Base-by-base conservation (phyloP, 2,888 invertebrate species). In the Dorcus parallelipipedus region DNA sequence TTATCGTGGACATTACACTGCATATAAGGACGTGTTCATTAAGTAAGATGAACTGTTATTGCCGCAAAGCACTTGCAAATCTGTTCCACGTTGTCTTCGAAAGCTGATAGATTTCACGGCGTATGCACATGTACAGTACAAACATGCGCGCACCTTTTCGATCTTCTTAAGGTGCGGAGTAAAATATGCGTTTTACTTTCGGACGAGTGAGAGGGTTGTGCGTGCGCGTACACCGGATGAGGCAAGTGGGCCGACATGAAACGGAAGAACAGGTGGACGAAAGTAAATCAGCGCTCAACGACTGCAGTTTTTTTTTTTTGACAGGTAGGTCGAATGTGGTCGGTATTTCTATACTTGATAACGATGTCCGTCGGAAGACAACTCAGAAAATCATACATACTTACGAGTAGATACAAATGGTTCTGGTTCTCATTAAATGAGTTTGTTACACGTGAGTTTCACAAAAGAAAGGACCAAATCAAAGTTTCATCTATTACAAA, bases 261-360 rank as follows among this genome's bases (percentile, higher is more conserved):
- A 70, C 73, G 73, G 73, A 73, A 72, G 72, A 70, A 68, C 73
- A 73, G 73, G 73, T 73, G 73, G 71, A 72, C 68, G 58, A 62
- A 63, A 64, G 70, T 73, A 72, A 71, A 73, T 73, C 72, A 72
- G 68, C 62, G 63, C 56, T 55, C 62, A 66, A 66, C 67, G 64
- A 63, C 62, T 57, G 59, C 63, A 54, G 54, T 14, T 14, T 61
- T 57, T 55, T 20, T 33, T 33, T 33, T 33, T 33, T 33, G 1
- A 33, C 26, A 7, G 26, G 7, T 33, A 33, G 7, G 26, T 33
- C 26, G 26, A 33, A 33, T 33, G 26, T 33, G 26, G 26, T 33
- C 6, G 26, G 26, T 33, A 7, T 33, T 33, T 33, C 26, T 33
- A 33, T 7, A 33, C 4, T 33, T 33, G 6, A 33, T 33, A 33